These are phyloP conservation scores for Nymphalis io DNA, from an alignment of 1,140 invertebrate species.

Conservation along the genomic window DNA sequence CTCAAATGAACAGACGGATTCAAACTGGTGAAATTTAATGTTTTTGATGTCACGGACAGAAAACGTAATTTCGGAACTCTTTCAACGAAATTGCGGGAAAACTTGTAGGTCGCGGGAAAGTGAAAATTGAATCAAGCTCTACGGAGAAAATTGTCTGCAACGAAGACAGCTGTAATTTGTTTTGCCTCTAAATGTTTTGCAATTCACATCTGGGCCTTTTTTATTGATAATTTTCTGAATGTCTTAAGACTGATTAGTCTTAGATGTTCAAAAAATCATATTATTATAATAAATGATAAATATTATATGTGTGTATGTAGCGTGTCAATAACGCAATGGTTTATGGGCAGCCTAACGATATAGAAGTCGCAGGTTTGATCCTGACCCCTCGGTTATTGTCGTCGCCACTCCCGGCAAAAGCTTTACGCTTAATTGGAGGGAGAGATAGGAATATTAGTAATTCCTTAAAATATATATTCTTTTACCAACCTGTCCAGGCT, in stretches of 20 bases:
- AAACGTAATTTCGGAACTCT: slow-evolving; percentile 25
- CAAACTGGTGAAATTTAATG: slow-evolving; percentile 22
- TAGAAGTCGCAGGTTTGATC: too few relatives aligned
- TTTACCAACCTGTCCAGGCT: too few relatives aligned
- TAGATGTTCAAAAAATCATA: too few relatives aligned
- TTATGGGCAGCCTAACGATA: too few relatives aligned
- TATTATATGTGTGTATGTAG: too few relatives aligned
- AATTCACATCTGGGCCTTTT: not conserved
- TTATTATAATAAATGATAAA: too few relatives aligned
- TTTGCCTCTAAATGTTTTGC: slow-evolving; percentile 2
- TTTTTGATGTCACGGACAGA: slow-evolving; percentile 23
- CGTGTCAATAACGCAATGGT: too few relatives aligned
- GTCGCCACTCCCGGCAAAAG: too few relatives aligned
- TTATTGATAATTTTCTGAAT: not conserved
- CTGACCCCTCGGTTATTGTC: too few relatives aligned
- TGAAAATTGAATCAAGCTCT: slow-evolving; percentile 24
- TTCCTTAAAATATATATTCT: too few relatives aligned
- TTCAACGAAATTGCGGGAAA: slow-evolving; percentile 21
- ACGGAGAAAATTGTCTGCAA: slow-evolving; percentile 9
- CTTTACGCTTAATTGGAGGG: too few relatives aligned
- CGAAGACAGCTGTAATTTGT: slow-evolving; percentile 8
- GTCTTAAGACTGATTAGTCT: not conserved
- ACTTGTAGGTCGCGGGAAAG: slow-evolving; percentile 13
- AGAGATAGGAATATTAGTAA: too few relatives aligned
- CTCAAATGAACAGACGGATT: not conserved